A percentile compares a stretch with the other conserved stretches of the same genome.
These are phyloP conservation scores for Tadarida brasiliensis DNA, from an alignment of 2,797 vertebrate genomes.

Conservation along the genomic window DNA sequence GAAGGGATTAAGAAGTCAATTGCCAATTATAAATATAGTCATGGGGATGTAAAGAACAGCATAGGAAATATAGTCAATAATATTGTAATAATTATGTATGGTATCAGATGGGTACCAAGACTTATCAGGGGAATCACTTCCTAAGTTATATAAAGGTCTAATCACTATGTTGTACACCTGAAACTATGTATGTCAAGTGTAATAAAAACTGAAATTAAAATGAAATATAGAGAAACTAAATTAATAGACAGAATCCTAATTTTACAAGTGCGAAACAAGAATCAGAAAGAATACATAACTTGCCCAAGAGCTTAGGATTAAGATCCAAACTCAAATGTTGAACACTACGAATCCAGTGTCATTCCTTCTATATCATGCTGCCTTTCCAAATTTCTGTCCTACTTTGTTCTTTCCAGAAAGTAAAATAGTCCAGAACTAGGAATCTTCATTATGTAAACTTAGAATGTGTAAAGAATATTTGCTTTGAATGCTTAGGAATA, in stretches of 20 bases:
- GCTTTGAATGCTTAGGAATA: neutral
- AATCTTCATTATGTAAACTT: neutral
- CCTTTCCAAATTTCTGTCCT: neutral
- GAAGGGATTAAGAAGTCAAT: neutral
- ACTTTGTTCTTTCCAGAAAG: neutral
- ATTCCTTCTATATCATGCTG: neutral
- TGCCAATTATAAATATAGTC: neutral
- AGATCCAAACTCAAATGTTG: neutral
- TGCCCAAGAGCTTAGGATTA: neutral
- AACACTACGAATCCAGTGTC: neutral
- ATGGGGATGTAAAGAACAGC: neutral
- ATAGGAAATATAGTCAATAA: neutral
- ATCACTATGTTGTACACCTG: neutral
- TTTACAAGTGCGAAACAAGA: constrained; percentile 4
- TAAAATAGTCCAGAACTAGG: neutral
- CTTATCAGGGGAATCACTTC: neutral
- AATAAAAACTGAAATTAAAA: neutral
- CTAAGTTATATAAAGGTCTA: neutral
- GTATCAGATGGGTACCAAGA: neutral
- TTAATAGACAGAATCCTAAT: neutral
- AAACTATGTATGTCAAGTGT: neutral
- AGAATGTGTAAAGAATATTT: neutral
- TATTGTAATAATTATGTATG: neutral
- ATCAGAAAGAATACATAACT: neutral
- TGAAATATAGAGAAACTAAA: neutral